Percentiles rank a stretch among this genome's conserved stretches.
phyloP scores from a whole-genome alignment of 2,113 vertebrate genomes.

The Heloderma charlesbogerti region DNA sequence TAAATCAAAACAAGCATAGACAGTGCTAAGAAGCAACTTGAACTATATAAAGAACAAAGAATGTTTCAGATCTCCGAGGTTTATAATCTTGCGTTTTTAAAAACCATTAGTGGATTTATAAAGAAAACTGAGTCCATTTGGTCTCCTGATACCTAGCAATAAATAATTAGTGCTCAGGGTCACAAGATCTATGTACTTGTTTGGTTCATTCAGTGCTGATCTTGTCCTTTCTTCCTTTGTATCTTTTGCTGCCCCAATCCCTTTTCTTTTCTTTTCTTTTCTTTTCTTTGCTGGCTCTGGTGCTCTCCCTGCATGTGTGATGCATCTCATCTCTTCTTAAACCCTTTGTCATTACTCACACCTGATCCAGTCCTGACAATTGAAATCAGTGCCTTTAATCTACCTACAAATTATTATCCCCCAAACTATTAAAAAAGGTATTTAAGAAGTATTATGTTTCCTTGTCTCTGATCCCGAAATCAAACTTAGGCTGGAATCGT shows the following conservation, averaged over 20 bases:
- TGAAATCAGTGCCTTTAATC: neutral
- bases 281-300: neutral
- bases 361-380: neutral
- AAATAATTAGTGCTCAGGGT: neutral
- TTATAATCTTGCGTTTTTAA: constrained; percentile 19
- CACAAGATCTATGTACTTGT: neutral
- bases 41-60: constrained; percentile 22
- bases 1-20: constrained; percentile 34
- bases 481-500: neutral
- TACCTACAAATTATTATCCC: neutral
- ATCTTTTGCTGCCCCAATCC: neutral
- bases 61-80: neutral
- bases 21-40: constrained; percentile 19
- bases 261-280: neutral
- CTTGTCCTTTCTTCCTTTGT: neutral
- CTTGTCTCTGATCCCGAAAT: neutral
- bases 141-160: neutral
- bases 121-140: rapidly evolving
- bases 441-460: constrained; percentile 17
- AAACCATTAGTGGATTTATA: neutral
- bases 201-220: neutral
- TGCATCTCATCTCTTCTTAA: neutral
- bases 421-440: neutral
- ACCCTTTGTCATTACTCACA: neutral
- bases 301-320: neutral